Percentiles rank a stretch among this genome's conserved stretches.
Evolutionary conservation across 2,888 invertebrate genomes (phyloP).

Genomic region (Chloroclysta siterata): DNA sequence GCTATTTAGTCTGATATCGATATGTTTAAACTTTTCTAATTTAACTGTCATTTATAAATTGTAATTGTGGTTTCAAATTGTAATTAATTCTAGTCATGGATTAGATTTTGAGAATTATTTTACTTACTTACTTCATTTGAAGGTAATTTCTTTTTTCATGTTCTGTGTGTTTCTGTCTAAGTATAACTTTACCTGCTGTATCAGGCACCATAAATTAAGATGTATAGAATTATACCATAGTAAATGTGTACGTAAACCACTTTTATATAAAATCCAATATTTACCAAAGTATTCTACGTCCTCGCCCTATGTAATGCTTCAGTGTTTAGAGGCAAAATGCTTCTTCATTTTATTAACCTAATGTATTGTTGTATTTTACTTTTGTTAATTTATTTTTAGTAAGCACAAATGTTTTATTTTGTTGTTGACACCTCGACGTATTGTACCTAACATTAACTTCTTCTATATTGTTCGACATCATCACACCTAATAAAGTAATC

Average conservation of each 20-base stretch:
- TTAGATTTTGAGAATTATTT: conserved; percentile 58
- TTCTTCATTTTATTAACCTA: conserved; percentile 63
- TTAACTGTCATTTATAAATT: conserved; percentile 11
- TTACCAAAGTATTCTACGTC: conserved; percentile 31
- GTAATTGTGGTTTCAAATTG: conserved; percentile 28
- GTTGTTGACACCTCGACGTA: conserved; percentile 80
- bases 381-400: conserved; percentile 83
- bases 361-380: conserved; percentile 77
- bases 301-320: conserved; percentile 80
- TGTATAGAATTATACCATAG: background rate
- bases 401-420: conserved; percentile 82
- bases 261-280: conserved; percentile 23
- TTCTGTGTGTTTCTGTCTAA: conserved; percentile 38
- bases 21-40: conserved; percentile 27
- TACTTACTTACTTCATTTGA: conserved; percentile 49
- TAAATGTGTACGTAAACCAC: conserved; percentile 18
- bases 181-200: conserved; percentile 11
- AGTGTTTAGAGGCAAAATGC: conserved; percentile 60
- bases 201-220: conserved; percentile 3
- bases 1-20: conserved; percentile 53
- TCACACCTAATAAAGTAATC: conserved; percentile 83
- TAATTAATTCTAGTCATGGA: conserved; percentile 67
- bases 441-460: conserved; percentile 73
- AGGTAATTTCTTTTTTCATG: conserved; percentile 42
- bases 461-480: conserved; percentile 75